Percentiles rank a stretch among this genome's conserved stretches.
phyloP scores from a whole-genome alignment of 2,888 invertebrate species.

The Eupithecia centaureata region DNA sequence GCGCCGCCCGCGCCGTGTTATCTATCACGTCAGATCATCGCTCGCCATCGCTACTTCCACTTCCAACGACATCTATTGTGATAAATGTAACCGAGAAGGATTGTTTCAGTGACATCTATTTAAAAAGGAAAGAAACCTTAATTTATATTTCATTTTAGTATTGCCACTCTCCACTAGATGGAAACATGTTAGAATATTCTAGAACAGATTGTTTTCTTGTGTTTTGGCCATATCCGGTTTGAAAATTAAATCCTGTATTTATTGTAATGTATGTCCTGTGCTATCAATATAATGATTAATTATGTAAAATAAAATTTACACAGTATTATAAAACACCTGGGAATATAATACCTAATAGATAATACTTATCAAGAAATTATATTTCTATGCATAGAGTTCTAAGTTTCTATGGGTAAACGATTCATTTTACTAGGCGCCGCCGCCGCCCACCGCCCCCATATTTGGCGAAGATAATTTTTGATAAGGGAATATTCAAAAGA shows the following conservation, averaged over 20 bases:
- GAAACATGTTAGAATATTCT: slow-evolving; percentile 19
- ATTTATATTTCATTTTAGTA: background rate
- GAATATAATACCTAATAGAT: background rate
- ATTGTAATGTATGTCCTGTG: background rate
- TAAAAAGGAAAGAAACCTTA: background rate
- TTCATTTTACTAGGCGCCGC: background rate
- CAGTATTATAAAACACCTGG: background rate
- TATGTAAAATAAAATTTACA: background rate
- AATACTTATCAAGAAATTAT: background rate
- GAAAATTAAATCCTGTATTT: background rate
- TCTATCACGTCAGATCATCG: no score
- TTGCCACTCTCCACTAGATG: slow-evolving; percentile 38
- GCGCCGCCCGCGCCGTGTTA: no score
- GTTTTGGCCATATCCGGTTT: slow-evolving; percentile 1
- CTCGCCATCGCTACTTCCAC: background rate
- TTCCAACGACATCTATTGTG: slow-evolving; percentile 5
- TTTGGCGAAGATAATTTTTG: background rate
- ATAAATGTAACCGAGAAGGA: background rate
- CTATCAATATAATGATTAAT: background rate
- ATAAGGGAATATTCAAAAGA: background rate
- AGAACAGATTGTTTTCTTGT: slow-evolving; percentile 1
- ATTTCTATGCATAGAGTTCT: background rate
- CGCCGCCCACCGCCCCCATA: background rate
- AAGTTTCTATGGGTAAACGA: background rate
- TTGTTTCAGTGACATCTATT: background rate